Base-by-base conservation (phyloP, 1,140 invertebrate species). In the Teleogryllus occipitalis region DNA sequence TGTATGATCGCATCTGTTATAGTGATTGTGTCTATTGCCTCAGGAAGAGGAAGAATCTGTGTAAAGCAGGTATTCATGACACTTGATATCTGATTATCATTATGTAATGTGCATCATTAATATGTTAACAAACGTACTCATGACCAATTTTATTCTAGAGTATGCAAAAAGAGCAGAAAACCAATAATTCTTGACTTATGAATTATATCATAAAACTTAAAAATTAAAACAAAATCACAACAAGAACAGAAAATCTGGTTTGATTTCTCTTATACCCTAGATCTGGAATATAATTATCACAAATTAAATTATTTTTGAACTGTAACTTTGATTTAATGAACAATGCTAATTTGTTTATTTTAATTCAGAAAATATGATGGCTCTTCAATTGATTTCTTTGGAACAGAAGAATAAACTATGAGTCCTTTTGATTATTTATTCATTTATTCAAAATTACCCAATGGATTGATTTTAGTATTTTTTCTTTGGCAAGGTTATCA, bases 171-270 rank as follows among this genome's bases (percentile, higher is more conserved):
- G 54, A 65, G 54, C 54, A 65, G 54, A 65, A 65, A 65, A 65
- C 54, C 54, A 65, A 65, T 65, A 65, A 65, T 65, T 65, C 54
- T 65, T 65, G 54, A 65, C 54, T 65, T 65, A 65, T 65, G 54
- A 65, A 65, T 65, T 65, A 65, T 65, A 65, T 65, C 54, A 65
- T 65, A 65, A 65, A 65, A 65, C 54, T 65, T 65, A 65, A 65
- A 65, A 65, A 65, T 65, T 65, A 65, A 65, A 65, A 65, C 54
- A 65, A 65, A 65, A 65, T 65, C 54, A 65, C 54, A 65, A 14
- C 54, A 65, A 65, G 54, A 65, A 65, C 54, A 10, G 54, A 65
- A 14, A 10, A 65, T 14, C 10, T 65, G 27, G 54, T 65, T 65
- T 65, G 54, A 65, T 65, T 65, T 65, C 54, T 65, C 18, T 14